Evolutionary conservation across 2,888 invertebrate species (phyloP), one percentile per base, ranked within the genome.

Genomic region (Agrotis exclamationis): DNA sequence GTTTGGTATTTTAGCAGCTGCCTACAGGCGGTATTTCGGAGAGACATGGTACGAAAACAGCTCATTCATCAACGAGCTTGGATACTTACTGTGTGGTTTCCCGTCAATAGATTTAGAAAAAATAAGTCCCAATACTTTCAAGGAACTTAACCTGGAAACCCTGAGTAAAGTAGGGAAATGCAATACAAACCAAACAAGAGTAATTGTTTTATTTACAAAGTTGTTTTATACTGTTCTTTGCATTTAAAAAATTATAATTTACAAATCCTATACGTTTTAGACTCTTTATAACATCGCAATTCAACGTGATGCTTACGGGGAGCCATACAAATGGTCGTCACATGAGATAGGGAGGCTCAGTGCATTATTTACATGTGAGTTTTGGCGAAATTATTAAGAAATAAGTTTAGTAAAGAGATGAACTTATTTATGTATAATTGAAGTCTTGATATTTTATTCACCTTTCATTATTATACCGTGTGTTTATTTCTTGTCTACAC

Each of bases 51-150:
- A 89, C 68, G 79, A 72, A 51, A 94, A 93, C 56, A 92, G 91
- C 47, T 86, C 92, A 9, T 84, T 84, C 53, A 91, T 96, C 24
- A 95, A 95, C 73, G 91, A 94, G 65, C 77, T 96, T 53, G 96
- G 96, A 16, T 94, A 93, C 71, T 80, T 96, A 65, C 39, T 96
- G 18, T 96, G 96, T 83, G 95, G 94, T n/a, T 95, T 96, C 75
- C 92, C 96, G 1, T 74, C 91, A 16, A 79, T 79, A 5, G 94
- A 95, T 59, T 85, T 96, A 18, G 73, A 76, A 62, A 90, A 88
- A 76, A 96, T 96, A 81, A 60, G 89, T 1, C 94, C 96, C 2
- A 57, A 45, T 16, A 90, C 86, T 54, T 95, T 96, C 63, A 92
- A 77, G 79, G 92, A 93, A 53, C 82, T 96, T 13, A 91, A 86